Evolutionary conservation across 2,888 invertebrate genomes (phyloP).

Genomic region (Drosophila atripex): DNA sequence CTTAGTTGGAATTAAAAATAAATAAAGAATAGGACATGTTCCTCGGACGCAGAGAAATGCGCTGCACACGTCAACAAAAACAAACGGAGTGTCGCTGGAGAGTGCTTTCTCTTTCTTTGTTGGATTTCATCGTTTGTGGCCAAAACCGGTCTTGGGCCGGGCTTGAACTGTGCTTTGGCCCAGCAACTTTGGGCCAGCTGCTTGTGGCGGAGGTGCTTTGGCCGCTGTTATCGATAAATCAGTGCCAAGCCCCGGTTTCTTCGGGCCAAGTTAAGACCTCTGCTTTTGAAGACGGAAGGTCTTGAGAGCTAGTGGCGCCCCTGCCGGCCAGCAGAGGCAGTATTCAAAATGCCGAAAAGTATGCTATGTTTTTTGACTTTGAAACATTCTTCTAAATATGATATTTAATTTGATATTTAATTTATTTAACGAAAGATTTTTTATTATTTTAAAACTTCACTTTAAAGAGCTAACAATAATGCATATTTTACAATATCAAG

Average conservation of each 20-base stretch:
- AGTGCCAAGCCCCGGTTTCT: not conserved
- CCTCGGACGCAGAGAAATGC: not conserved
- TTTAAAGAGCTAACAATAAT: not conserved
- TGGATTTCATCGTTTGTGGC: constrained; percentile 31
- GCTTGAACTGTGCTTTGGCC: constrained; percentile 18
- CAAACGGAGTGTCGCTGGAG: constrained; percentile 28
- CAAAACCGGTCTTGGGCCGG: constrained; percentile 60
- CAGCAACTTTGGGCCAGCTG: constrained; percentile 45
- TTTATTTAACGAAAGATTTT: too few species aligned
- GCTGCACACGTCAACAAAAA: constrained; percentile 70
- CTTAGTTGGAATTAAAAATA: not conserved
- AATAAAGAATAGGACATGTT: constrained; percentile 37
- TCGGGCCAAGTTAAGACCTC: not conserved
- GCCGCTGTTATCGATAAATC: constrained; percentile 28
- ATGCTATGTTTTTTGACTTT: not conserved
- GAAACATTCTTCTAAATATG: too few species aligned
- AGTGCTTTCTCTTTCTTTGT: constrained; percentile 67
- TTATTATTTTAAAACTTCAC: not conserved
- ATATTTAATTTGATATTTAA: too few species aligned
- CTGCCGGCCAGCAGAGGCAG: not conserved
- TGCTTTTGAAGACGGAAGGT: too few species aligned
- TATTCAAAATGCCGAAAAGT: not conserved
- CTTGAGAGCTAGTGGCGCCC: not conserved
- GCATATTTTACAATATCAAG: not conserved
- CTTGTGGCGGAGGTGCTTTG: not conserved